Conservation (phyloP, 2,888 invertebrate genomes). For the Allophyes oxyacanthae region DNA sequence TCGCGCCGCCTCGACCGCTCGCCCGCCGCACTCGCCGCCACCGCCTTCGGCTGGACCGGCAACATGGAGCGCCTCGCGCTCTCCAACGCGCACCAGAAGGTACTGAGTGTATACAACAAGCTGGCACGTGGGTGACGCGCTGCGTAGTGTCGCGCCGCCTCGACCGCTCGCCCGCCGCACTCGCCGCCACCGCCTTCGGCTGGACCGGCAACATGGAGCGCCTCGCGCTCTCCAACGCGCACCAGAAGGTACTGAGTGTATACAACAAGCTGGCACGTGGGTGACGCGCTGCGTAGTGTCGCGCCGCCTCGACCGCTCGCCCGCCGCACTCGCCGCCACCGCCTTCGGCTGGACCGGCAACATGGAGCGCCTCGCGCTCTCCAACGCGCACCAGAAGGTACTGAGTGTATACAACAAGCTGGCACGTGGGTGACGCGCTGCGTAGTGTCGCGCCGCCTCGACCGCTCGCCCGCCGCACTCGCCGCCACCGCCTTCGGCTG, state of each 20-base stretch:
- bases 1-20: too few species aligned
- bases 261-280: too few species aligned
- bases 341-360: background rate
- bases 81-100: constrained; percentile 92
- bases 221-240: constrained; percentile 95
- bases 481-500: constrained; percentile 94
- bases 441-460: too few species aligned
- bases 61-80: constrained; percentile 99
- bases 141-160: too few species aligned
- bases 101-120: too few species aligned
- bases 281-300: too few species aligned
- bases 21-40: constrained; percentile 97
- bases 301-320: too few species aligned
- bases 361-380: too few species aligned
- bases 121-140: too few species aligned
- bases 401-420: too few species aligned
- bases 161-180: too few species aligned
- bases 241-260: constrained; percentile 86
- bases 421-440: too few species aligned
- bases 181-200: constrained; percentile 85
- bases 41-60: constrained; percentile 98
- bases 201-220: constrained; percentile 96
- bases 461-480: constrained; percentile 64
- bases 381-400: constrained; percentile 90
- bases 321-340: background rate